Conservation (phyloP, 2,113 vertebrate genomes). For the Campylomormyrus numenius region DNA sequence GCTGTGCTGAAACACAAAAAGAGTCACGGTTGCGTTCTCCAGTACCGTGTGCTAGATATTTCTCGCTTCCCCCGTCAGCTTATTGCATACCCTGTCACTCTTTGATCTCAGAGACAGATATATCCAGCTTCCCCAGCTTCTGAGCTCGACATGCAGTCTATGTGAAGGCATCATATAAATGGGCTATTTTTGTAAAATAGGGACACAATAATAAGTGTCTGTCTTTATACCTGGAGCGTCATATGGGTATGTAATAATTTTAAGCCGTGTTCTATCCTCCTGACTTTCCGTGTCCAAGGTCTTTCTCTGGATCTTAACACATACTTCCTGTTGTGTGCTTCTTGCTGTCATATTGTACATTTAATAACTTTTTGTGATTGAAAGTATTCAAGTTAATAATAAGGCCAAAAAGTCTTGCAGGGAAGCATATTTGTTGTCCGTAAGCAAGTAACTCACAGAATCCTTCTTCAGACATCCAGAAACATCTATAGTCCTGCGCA, state of each 20-base stretch:
- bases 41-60: background rate
- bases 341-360: background rate
- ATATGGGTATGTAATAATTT: constrained; percentile 20
- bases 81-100: constrained; percentile 11
- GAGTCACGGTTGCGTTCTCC: background rate
- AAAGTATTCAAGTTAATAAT: background rate
- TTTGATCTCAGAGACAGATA: background rate
- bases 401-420: background rate
- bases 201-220: background rate
- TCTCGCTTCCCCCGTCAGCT: background rate
- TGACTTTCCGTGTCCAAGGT: background rate
- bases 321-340: background rate
- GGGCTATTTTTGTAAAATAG: background rate
- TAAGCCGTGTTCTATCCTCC: background rate
- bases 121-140: background rate
- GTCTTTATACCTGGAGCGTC: background rate
- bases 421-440: background rate
- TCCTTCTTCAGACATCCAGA: background rate
- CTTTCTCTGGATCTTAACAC: background rate
- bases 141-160: background rate
- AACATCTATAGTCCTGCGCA: background rate
- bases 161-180: background rate
- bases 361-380: background rate
- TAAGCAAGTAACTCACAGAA: background rate
- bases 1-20: background rate